Base-by-base conservation (phyloP, 2,888 invertebrate genomes). In the Agrotis ipsilon region DNA sequence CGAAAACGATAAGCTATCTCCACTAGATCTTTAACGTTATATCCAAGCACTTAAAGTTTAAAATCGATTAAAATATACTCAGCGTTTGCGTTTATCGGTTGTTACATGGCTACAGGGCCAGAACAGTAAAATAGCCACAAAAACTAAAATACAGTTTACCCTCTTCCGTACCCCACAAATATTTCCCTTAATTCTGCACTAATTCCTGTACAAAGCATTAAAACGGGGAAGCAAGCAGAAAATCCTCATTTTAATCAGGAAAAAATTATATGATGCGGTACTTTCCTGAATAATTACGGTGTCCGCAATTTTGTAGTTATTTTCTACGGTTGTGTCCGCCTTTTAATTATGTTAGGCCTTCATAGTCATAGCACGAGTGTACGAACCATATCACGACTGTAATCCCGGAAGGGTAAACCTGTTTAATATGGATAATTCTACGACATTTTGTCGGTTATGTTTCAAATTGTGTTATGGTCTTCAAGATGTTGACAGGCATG, bases 201-300 rank as follows among this genome's bases (percentile, higher is more conserved):
- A 68, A 75, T 75, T 68, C 60, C 24, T 39, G 65, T 19, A 60
- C 27, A 49, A 70, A 58, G 68, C 61, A 65, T 57, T 80, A 51
- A 55, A 59, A 46, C 51, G 2, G 39, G 21, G 55, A 59, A 52
- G 32, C 21, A 24, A 57, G 58, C 39, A 67, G 55, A 67, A 79
- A 83, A 67, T 75, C 39, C 73, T 72, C 49, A 72, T 82, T 81
- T 73, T 72, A 75, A 81, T 70, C 68, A 65, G 55, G 58, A 70
- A 82, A 82, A 80, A 83, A 72, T 57, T 72, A 73, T 64, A 72
- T 51, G 65, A 54, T 57, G 51, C 68, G 67, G 71, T 78, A 82
- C 80, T 84, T 81, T 73, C 80, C 75, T 72, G 66, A 69, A 83
- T 83, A 87, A 87, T 87, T 85, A 83, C 77, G 66, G 80, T 69